Percentiles rank a stretch among this genome's conserved stretches.
These are phyloP conservation scores for Tholera decimalis DNA, from an alignment of 2,888 invertebrate genomes.

Conservation along the genomic window DNA sequence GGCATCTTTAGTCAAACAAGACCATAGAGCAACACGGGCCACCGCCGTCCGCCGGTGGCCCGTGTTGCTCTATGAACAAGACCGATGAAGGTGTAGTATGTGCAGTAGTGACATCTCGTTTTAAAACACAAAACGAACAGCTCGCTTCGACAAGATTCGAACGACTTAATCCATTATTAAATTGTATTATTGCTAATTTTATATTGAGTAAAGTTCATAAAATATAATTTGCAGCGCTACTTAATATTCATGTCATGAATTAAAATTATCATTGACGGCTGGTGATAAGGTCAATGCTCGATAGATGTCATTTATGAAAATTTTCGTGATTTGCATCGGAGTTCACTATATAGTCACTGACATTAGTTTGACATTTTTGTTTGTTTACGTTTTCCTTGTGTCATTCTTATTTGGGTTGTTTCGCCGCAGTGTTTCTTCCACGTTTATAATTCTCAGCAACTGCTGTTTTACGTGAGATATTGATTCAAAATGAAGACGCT, in stretches of 20 bases:
- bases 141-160: too few relatives aligned
- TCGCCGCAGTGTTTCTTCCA: slow-evolving; percentile 15
- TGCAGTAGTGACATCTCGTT: slow-evolving; percentile 45
- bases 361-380: slow-evolving; percentile 46
- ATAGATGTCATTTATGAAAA: slow-evolving; percentile 36
- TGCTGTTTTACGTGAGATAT: background rate
- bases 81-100: too few relatives aligned
- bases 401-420: slow-evolving; percentile 37
- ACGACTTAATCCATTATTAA: background rate
- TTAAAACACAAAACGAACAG: background rate
- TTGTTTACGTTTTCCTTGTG: slow-evolving; percentile 42
- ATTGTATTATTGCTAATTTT: background rate
- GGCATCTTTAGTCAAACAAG: too few relatives aligned
- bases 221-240: background rate
- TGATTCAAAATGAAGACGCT: slow-evolving; percentile 64
- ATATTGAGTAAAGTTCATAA: too few relatives aligned
- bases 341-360: slow-evolving; percentile 29
- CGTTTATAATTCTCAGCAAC: background rate
- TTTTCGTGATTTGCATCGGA: background rate
- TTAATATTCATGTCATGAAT: background rate
- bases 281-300: slow-evolving; percentile 27
- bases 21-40: too few relatives aligned
- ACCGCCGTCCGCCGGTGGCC: too few relatives aligned
- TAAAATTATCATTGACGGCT: background rate
- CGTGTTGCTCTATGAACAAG: too few relatives aligned